These are phyloP conservation scores for Rhinichthys osculus DNA, from an alignment of 2,797 vertebrate species.

Conservation along the genomic window DNA sequence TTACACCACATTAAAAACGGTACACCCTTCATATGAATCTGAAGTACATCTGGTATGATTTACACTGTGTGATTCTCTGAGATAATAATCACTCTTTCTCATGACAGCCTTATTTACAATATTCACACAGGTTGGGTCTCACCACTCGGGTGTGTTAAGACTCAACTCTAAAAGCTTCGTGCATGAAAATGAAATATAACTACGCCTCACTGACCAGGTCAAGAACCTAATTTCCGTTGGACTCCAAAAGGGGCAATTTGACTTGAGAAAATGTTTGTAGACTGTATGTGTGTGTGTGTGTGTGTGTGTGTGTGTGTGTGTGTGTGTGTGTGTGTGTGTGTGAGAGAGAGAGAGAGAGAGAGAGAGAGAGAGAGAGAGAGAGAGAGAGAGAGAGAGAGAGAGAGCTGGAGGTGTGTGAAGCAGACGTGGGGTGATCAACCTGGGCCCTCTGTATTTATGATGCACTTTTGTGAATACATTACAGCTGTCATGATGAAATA, in stretches of 20 bases:
- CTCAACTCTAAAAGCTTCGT: constrained; percentile 79
- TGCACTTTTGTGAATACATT: constrained; percentile 99
- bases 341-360: too few species aligned
- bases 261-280: constrained; percentile 97
- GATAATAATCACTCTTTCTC: constrained; percentile 87
- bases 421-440: constrained; percentile 93
- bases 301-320: constrained; percentile 66
- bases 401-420: constrained; percentile 69
- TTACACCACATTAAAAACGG: constrained; percentile 13
- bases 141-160: constrained; percentile 98
- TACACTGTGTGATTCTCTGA: constrained; percentile 69
- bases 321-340: constrained; percentile 56
- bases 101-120: constrained; percentile 95
- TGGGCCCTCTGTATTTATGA: constrained; percentile 99
- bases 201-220: constrained; percentile 98
- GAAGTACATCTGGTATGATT: constrained; percentile 14
- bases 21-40: constrained; percentile 16
- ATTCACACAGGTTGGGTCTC: constrained; percentile 92
- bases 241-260: constrained; percentile 94
- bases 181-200: constrained; percentile 95
- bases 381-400: too few species aligned
- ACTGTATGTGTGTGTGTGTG: constrained; percentile 69
- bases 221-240: constrained; percentile 99
- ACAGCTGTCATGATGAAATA: constrained; percentile 99
- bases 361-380: not conserved